These are phyloP conservation scores for Macrobrachium rosenbergii DNA, from an alignment of 1,140 invertebrate genomes.

Conservation along the genomic window DNA sequence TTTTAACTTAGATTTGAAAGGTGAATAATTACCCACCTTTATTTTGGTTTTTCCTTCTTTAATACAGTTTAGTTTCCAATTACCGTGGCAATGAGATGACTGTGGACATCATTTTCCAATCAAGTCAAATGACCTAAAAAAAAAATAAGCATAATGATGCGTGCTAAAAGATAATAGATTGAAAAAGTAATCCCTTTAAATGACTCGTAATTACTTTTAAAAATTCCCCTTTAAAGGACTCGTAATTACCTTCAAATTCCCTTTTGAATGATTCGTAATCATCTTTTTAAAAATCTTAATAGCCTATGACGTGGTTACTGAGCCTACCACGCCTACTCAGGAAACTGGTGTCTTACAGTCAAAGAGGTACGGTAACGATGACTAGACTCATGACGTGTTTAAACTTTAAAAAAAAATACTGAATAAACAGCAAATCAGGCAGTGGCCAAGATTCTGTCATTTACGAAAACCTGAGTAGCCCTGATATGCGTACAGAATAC, in stretches of 20 bases:
- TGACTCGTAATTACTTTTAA: background rate
- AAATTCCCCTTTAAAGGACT: background rate
- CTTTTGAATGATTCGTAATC: background rate
- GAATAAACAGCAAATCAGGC: no score
- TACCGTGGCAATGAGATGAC: conserved; percentile 8
- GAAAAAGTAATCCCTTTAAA: background rate
- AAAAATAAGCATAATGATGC: background rate
- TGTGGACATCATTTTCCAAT: conserved; percentile 26
- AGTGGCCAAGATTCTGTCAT: no score
- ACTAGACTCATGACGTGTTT: no score
- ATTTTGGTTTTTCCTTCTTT: no score
- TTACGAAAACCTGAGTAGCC: no score
- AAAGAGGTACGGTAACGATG: background rate
- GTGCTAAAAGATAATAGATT: no score
- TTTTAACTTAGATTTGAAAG: no score
- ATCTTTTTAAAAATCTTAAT: background rate
- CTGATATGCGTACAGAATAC: no score
- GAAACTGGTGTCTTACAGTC: conserved; percentile 7
- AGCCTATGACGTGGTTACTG: conserved; percentile 14
- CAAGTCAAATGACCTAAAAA: background rate
- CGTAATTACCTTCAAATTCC: no score
- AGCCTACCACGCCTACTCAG: conserved; percentile 10
- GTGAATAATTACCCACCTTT: no score
- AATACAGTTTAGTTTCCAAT: background rate
- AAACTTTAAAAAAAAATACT: no score